A percentile compares a stretch with the other conserved stretches of the same genome.
phyloP scores from a whole-genome alignment of 2,797 vertebrate species.

The Oreochromis mossambicus region DNA sequence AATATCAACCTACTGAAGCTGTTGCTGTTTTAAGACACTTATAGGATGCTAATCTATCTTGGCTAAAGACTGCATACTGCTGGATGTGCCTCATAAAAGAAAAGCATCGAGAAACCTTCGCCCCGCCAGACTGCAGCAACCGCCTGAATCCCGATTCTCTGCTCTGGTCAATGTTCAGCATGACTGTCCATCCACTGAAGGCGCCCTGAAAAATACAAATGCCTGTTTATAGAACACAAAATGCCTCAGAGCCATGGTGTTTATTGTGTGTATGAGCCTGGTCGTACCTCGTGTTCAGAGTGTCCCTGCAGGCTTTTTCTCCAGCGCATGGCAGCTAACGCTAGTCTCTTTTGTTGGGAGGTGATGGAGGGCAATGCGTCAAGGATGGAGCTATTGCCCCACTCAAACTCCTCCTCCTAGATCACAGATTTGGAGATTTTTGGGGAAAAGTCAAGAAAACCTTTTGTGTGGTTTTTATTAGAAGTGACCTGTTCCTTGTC shows the following conservation, averaged over 20 bases:
- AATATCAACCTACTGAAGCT: not conserved
- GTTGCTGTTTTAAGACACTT: not conserved
- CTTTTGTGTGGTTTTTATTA: not conserved
- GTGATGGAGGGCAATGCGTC: conserved; percentile 84
- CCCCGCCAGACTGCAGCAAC: conserved; percentile 92
- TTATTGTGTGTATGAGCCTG: not conserved
- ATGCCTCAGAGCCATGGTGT: not conserved
- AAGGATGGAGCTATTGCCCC: conserved; percentile 89
- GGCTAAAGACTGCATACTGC: not conserved
- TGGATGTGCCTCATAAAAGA: not conserved
- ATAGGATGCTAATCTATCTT: not conserved
- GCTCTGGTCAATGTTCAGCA: conserved; percentile 90
- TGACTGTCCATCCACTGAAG: conserved; percentile 94
- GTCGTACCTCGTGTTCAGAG: conserved; percentile 54
- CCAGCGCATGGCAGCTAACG: conserved; percentile 92
- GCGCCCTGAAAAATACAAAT: conserved; percentile 79
- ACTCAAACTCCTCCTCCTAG: conserved; percentile 96
- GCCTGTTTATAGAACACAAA: not conserved
- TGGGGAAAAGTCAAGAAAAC: not conserved
- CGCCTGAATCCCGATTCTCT: conserved; percentile 94
- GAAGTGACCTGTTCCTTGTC: not conserved
- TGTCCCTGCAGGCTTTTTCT: conserved; percentile 83
- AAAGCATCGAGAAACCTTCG: conserved; percentile 76
- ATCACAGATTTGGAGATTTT: not conserved
- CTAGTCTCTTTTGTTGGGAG: conserved; percentile 87